Evolutionary conservation across 2,113 vertebrate genomes (phyloP), one percentile per base, ranked within the genome.

Genomic region (Perca flavescens): DNA sequence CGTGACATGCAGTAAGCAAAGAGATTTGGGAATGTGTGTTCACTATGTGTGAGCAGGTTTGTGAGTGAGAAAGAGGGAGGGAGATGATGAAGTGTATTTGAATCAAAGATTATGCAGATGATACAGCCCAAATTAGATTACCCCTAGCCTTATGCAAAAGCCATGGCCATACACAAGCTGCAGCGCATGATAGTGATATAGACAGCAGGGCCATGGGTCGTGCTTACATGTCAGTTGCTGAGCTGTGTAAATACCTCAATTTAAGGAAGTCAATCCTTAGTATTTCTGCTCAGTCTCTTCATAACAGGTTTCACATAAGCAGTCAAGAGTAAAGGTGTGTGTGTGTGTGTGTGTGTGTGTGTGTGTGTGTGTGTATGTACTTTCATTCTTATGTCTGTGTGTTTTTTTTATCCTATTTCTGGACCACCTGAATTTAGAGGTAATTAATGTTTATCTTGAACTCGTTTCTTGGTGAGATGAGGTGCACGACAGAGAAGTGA

Each of bases 11-110:
- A 64, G 64, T 53, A 25, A 68, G 21, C 17, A 5, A 2, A 79
- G 77, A 79, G 77, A 86, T 82, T 74, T 77, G 65, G 80, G 70
- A 78, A 79, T 73, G 83, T 70, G 75, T 68, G 64, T 54, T 49
- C 69, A 69, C 78, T 66, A 14, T 71, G 70, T 66, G 67, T 67
- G 78, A 75, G 64, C 13, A 65, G 22, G 53, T 80, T 64, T 78
- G 73, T 50, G 60, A 19, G 76, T 21, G 52, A 16, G 56, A 49
- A 16, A 49, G 50, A 61, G 19, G 8, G 46, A 61, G 15, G 6
- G 53, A 58, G 49, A 47, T 28, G 36, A 54, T 36, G 52, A 58
- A 40, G 57, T 57, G n/a, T 47, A 31, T 17, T 56, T 62, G 77
- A 47, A 80, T 63, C n/a, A 50, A 71, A 57, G 46, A 65, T 46